Conservation (phyloP, 2,888 invertebrate genomes). For the Balanococcus diminutus region DNA sequence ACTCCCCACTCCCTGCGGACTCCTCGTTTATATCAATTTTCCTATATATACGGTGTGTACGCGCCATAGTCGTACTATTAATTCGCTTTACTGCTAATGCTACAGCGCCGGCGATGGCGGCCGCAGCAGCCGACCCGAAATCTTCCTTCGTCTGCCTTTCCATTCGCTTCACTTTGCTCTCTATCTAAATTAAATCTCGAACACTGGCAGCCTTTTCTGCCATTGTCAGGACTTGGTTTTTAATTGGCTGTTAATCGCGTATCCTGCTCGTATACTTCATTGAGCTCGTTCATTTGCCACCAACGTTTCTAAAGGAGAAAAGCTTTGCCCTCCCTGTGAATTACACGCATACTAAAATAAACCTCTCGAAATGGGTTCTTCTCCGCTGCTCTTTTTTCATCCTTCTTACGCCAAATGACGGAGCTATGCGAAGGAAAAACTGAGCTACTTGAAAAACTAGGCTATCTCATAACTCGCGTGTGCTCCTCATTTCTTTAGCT, state of each 20-base stretch:
- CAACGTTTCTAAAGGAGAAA: neutral
- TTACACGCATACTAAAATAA: neutral
- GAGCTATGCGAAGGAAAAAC: neutral
- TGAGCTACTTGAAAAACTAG: neutral
- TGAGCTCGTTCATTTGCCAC: neutral
- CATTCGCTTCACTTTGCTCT: neutral
- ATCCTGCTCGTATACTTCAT: neutral
- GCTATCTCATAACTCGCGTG: neutral
- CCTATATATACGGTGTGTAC: neutral
- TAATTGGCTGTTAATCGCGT: conserved; percentile 24
- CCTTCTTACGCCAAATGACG: neutral
- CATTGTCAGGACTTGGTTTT: neutral
- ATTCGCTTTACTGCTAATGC: neutral
- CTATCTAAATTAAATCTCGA: conserved; percentile 12
- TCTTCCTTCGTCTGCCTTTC: neutral
- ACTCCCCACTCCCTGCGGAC: neutral
- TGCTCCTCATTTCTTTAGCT: neutral
- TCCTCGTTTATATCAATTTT: conserved; percentile 6
- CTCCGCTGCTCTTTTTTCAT: neutral
- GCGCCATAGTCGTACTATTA: neutral
- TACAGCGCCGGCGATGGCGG: no score
- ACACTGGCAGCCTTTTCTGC: neutral
- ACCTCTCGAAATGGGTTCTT: neutral
- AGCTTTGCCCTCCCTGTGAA: neutral
- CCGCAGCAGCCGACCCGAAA: neutral